These are phyloP conservation scores for Malurus melanocephalus DNA, from an alignment of 2,113 vertebrate genomes.

Conservation along the genomic window DNA sequence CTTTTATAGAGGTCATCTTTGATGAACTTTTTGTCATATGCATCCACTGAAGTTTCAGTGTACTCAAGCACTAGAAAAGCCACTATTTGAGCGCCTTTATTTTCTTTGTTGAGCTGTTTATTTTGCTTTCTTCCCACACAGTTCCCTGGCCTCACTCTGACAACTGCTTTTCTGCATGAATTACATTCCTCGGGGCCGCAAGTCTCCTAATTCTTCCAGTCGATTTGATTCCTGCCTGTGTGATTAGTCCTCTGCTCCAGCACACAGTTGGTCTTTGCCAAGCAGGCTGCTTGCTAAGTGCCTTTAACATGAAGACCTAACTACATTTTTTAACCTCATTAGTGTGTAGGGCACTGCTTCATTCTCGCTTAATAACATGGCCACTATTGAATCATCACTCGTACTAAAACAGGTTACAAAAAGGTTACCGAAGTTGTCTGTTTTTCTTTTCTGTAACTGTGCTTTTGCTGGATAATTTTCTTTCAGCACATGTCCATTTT, in stretches of 20 bases:
- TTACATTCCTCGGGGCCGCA: constrained; percentile 74
- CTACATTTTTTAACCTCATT: constrained; percentile 72
- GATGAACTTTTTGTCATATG: constrained; percentile 65
- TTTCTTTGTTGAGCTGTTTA: constrained; percentile 83
- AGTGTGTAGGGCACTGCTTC: constrained; percentile 54
- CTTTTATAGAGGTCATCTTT: constrained; percentile 65
- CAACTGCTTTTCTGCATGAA: constrained; percentile 79
- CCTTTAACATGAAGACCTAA: constrained; percentile 64
- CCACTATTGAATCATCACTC: constrained; percentile 51
- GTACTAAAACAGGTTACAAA: constrained; percentile 41
- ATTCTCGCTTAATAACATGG: constrained; percentile 42
- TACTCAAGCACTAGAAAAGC: constrained; percentile 74
- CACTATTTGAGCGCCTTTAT: constrained; percentile 73
- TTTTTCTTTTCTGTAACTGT: constrained; percentile 14
- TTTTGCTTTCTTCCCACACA: constrained; percentile 80
- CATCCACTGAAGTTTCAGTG: constrained; percentile 69
- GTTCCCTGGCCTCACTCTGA: constrained; percentile 71
- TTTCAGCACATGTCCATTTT: not conserved
- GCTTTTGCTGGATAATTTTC: not conserved
- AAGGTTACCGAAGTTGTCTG: constrained; percentile 26
- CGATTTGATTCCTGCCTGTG: constrained; percentile 72
- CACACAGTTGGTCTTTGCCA: constrained; percentile 63
- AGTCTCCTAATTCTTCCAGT: constrained; percentile 77
- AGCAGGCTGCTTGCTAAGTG: constrained; percentile 67
- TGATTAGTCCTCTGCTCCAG: constrained; percentile 71